These are phyloP conservation scores for Dissostichus mawsoni DNA, from an alignment of 2,113 vertebrate species.

Conservation along the genomic window DNA sequence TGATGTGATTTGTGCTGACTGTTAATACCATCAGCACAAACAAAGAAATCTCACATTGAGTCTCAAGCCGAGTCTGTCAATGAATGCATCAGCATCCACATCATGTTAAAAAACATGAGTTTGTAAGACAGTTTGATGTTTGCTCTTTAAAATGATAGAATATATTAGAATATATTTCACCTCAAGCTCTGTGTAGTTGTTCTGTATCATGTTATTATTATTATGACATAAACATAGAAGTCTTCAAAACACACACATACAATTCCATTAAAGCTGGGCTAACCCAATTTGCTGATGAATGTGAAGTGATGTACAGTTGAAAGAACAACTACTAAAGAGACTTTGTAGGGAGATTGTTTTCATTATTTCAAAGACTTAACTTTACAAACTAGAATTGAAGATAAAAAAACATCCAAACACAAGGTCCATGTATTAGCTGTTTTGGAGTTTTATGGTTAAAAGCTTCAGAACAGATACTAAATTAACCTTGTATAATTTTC, in stretches of 20 bases:
- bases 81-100: conserved; percentile 47
- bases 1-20: conserved; percentile 82
- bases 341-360: background rate
- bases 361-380: background rate
- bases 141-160: background rate
- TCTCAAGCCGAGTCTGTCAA: conserved; percentile 53
- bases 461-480: background rate
- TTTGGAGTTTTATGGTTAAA: background rate
- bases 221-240: background rate
- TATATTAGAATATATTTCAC: background rate
- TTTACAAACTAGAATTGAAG: background rate
- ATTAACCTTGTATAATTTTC: background rate
- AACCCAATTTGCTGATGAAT: background rate
- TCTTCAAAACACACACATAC: no score
- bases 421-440: background rate
- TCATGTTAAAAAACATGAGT: conserved; percentile 18
- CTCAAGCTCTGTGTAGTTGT: background rate
- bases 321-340: background rate
- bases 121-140: conserved; percentile 15
- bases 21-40: conserved; percentile 81
- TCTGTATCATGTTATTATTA: background rate
- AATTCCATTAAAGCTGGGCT: no score
- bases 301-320: background rate
- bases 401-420: background rate
- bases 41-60: conserved; percentile 67